Conservation (phyloP, 2,113 vertebrate species). For the Xiphias gladius region DNA sequence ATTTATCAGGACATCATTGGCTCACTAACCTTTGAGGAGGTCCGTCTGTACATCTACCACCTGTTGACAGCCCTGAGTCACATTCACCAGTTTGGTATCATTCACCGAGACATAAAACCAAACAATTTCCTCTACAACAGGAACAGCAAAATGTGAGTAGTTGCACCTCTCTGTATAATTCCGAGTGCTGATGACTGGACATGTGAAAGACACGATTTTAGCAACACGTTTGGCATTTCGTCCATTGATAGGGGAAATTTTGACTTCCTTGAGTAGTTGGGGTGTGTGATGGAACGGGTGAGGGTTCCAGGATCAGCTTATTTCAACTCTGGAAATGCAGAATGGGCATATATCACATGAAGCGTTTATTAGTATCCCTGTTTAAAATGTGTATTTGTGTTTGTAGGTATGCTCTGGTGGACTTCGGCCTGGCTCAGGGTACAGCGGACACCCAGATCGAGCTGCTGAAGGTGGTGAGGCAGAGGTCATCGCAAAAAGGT, state of each 20-base stretch:
- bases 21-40: slow-evolving; percentile 92
- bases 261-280: background rate
- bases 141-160: slow-evolving; percentile 88
- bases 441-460: slow-evolving; percentile 93
- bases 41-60: slow-evolving; percentile 94
- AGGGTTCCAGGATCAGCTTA: no score
- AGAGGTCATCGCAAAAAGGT: slow-evolving; percentile 87
- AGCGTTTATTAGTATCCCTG: background rate
- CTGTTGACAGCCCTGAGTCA: slow-evolving; percentile 92
- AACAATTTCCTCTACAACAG: slow-evolving; percentile 90
- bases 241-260: background rate
- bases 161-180: background rate
- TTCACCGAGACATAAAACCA: slow-evolving; percentile 97
- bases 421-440: slow-evolving; percentile 98
- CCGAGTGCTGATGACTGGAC: background rate
- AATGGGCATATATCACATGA: background rate
- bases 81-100: slow-evolving; percentile 96
- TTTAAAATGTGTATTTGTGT: background rate
- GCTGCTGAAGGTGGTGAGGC: slow-evolving; percentile 90
- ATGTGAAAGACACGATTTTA: background rate
- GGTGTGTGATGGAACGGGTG: no score
- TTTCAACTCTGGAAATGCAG: background rate
- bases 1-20: slow-evolving; percentile 91
- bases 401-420: slow-evolving; percentile 93
- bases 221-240: background rate